Conservation (phyloP, 2,888 invertebrate species). For the Dryobotodes eremita region DNA sequence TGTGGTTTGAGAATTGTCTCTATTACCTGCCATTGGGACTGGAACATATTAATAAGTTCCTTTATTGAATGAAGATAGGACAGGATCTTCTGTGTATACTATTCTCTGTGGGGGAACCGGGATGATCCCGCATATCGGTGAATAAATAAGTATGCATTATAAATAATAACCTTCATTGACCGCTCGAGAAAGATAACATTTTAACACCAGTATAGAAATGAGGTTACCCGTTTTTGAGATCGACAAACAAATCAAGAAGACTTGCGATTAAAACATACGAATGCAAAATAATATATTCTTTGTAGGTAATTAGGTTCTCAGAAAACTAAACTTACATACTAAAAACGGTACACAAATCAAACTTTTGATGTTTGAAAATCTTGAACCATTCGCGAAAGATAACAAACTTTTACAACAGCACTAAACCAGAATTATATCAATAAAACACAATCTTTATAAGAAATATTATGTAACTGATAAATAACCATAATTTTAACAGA, state of each 20-base stretch:
- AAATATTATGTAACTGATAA: background rate
- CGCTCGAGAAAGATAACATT: slow-evolving; percentile 61
- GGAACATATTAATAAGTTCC: no score
- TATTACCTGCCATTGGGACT: background rate
- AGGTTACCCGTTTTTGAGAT: slow-evolving; percentile 64
- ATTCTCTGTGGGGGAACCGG: slow-evolving; percentile 29
- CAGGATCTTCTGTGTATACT: slow-evolving; percentile 13
- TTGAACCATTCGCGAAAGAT: slow-evolving; percentile 2
- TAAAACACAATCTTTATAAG: slow-evolving; percentile 23
- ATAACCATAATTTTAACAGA: slow-evolving; percentile 11
- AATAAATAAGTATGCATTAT: slow-evolving; percentile 47
- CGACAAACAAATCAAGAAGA: slow-evolving; percentile 37
- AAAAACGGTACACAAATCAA: background rate
- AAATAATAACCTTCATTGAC: slow-evolving; percentile 65
- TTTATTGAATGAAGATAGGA: background rate
- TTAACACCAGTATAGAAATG: slow-evolving; percentile 61
- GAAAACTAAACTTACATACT: background rate
- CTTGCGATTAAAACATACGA: slow-evolving; percentile 24
- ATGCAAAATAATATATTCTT: background rate
- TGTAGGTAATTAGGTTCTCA: slow-evolving; percentile 1
- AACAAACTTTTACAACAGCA: slow-evolving; percentile 15
- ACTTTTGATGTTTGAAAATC: slow-evolving; percentile 4
- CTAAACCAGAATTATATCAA: slow-evolving; percentile 8
- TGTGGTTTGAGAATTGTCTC: background rate
- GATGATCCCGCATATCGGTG: slow-evolving; percentile 65